Conservation (phyloP, 2,113 vertebrate species). For the Coryphaenoides rupestris region DNA sequence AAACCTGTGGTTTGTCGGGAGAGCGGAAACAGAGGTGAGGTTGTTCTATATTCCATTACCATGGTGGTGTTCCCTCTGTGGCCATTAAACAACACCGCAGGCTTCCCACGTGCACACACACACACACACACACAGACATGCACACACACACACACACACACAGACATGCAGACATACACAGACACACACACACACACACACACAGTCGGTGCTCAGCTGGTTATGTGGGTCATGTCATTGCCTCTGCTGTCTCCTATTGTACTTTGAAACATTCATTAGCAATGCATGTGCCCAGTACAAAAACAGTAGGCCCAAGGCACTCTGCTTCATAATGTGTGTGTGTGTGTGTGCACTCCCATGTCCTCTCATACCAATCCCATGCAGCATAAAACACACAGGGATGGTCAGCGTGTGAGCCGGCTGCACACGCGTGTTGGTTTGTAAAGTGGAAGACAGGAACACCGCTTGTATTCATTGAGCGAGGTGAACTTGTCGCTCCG, state of each 20-base stretch:
- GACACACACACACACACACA: neutral
- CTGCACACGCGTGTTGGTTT: neutral
- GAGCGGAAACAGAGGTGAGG: neutral
- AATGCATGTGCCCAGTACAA: neutral
- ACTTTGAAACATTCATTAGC: neutral
- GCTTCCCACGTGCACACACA: neutral
- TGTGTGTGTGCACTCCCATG: neutral
- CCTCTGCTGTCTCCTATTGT: neutral
- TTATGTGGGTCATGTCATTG: neutral
- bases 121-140: neutral
- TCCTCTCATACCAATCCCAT: neutral
- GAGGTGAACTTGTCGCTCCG: neutral
- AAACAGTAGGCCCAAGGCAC: neutral
- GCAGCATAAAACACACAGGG: neutral
- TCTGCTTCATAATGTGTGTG: neutral
- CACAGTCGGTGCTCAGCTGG: neutral
- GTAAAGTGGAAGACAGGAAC: neutral
- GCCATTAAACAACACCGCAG: neutral
- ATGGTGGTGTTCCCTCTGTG: neutral
- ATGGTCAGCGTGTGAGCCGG: neutral
- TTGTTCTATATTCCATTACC: neutral
- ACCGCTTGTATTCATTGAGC: neutral
- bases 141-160: neutral
- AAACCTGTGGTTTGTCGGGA: neutral
- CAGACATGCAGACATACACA: neutral